Percentiles rank a stretch among this genome's conserved stretches.
phyloP scores from a whole-genome alignment of 2,797 vertebrate genomes.

The Hippopotamyrus pictus region DNA sequence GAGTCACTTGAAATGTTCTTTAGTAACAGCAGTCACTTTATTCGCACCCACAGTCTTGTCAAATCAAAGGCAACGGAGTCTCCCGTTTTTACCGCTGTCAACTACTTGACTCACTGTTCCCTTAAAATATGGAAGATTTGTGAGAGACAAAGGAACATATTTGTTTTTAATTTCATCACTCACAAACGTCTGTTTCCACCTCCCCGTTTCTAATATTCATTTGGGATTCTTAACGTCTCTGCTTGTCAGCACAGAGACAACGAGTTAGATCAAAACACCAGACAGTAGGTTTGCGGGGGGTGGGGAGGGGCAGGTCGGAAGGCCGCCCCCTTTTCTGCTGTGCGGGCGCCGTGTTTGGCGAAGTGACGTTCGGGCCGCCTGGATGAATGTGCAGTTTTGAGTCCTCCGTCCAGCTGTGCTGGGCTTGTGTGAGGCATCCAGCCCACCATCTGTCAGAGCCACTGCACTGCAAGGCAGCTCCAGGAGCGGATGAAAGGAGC shows the following conservation, averaged over 20 bases:
- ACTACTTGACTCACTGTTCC: slow-evolving; percentile 5
- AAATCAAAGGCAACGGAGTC: slow-evolving; percentile 7
- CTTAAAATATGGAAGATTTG: background rate
- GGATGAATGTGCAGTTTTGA: slow-evolving; percentile 26
- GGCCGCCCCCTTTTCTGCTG: slow-evolving; percentile 4
- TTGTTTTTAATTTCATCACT: background rate
- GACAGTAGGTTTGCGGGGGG: background rate
- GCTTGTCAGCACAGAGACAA: background rate
- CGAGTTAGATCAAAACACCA: background rate
- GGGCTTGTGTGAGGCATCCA: slow-evolving; percentile 12
- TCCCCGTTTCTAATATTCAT: background rate
- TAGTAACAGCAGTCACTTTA: background rate
- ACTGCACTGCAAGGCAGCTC: background rate
- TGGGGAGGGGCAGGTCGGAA: background rate
- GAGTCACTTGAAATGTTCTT: slow-evolving; percentile 14
- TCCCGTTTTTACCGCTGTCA: background rate
- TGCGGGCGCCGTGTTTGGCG: slow-evolving; percentile 13
- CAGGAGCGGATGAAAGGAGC: slow-evolving; percentile 11
- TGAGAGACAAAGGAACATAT: background rate
- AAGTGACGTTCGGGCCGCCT: background rate
- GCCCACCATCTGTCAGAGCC: slow-evolving; percentile 23
- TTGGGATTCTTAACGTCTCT: background rate
- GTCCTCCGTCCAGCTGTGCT: slow-evolving; percentile 28
- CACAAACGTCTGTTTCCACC: background rate
- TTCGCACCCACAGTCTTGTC: background rate